These are phyloP conservation scores for Paramormyrops kingsleyae DNA, from an alignment of 2,113 vertebrate species.

Conservation along the genomic window DNA sequence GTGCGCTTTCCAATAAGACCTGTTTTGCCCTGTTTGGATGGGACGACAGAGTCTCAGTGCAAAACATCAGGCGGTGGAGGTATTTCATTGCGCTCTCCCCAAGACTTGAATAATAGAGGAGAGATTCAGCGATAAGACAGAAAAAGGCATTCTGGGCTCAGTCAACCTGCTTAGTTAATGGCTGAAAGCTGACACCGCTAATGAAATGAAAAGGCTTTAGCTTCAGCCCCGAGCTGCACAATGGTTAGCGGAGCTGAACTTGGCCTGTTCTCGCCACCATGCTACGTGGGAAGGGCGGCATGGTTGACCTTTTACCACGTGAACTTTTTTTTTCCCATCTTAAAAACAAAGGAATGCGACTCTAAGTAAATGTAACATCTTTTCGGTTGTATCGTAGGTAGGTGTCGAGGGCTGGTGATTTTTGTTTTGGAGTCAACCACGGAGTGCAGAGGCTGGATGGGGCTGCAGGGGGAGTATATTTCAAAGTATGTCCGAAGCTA, in stretches of 20 bases:
- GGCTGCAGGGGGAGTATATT: neutral
- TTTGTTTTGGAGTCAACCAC: neutral
- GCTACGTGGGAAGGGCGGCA: constrained; percentile 34
- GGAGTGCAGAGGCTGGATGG: neutral
- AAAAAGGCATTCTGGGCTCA: constrained; percentile 55
- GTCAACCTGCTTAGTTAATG: constrained; percentile 71
- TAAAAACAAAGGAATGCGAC: constrained; percentile 28
- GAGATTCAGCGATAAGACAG: constrained; percentile 67
- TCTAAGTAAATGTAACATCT: constrained; percentile 16
- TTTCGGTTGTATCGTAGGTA: constrained; percentile 17
- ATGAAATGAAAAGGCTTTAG: constrained; percentile 73
- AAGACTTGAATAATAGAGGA: constrained; percentile 61
- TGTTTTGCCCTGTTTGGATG: constrained; percentile 54
- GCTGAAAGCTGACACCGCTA: constrained; percentile 71
- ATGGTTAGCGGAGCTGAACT: constrained; percentile 53
- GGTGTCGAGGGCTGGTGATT: constrained; percentile 12
- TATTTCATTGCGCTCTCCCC: constrained; percentile 33
- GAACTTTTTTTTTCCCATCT: constrained; percentile 27
- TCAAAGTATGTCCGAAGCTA: neutral
- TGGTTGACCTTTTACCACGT: constrained; percentile 34
- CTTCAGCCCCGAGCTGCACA: constrained; percentile 54
- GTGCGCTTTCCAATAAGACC: constrained; percentile 74
- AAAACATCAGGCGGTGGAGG: constrained; percentile 51
- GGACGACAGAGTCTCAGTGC: constrained; percentile 57
- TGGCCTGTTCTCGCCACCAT: constrained; percentile 11